Conservation (phyloP, 1,140 invertebrate species). For the Lamellibrachia luymesi region DNA sequence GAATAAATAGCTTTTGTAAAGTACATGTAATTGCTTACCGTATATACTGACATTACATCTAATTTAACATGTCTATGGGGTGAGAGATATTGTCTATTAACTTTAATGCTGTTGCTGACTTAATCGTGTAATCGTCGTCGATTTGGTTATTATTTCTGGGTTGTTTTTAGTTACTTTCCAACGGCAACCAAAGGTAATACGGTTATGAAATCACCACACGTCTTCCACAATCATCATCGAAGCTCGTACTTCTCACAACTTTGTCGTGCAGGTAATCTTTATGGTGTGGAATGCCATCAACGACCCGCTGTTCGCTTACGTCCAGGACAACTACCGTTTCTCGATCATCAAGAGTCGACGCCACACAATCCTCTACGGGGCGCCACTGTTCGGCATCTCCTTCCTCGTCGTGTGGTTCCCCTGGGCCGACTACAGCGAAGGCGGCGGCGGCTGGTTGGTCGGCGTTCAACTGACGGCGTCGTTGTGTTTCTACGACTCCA, state of each 20-base stretch:
- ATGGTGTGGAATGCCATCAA: slow-evolving; percentile 60
- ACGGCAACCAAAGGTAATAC: neutral
- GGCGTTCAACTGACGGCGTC: slow-evolving; percentile 53
- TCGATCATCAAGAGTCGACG: slow-evolving; percentile 50
- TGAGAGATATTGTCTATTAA: too few relatives aligned
- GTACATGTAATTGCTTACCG: too few relatives aligned
- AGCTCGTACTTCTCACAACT: slow-evolving; percentile 57
- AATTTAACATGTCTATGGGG: too few relatives aligned
- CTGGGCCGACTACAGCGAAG: slow-evolving; percentile 35
- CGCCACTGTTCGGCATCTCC: slow-evolving; percentile 52
- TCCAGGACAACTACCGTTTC: slow-evolving; percentile 46
- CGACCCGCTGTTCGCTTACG: slow-evolving; percentile 58
- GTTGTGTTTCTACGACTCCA: slow-evolving; percentile 57
- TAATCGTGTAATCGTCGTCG: too few relatives aligned
- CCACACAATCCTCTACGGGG: slow-evolving; percentile 52
- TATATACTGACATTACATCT: too few relatives aligned
- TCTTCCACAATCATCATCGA: slow-evolving; percentile 57
- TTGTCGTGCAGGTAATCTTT: slow-evolving; percentile 44
- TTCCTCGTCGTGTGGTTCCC: slow-evolving; percentile 58
- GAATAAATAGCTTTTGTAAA: too few relatives aligned
- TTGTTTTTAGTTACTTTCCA: neutral
- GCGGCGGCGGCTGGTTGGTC: neutral
- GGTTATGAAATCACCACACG: slow-evolving; percentile 35
- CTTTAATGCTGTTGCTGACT: too few relatives aligned
- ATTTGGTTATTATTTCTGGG: too few relatives aligned